Percentiles rank a stretch among this genome's conserved stretches.
phyloP scores from a whole-genome alignment of 2,888 invertebrate genomes.

The Dichetophora obliterata region DNA sequence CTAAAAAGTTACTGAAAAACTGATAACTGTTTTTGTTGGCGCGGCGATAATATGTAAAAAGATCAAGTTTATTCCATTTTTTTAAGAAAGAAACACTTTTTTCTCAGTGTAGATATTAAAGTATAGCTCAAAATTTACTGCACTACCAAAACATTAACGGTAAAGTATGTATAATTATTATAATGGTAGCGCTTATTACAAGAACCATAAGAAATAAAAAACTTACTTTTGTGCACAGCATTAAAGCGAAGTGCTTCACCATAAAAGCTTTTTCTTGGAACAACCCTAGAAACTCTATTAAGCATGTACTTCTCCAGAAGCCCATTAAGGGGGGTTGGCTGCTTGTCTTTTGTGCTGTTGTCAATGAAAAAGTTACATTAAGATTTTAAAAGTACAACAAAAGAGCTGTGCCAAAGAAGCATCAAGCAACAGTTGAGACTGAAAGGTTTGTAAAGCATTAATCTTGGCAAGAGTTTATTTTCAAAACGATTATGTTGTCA shows the following conservation, averaged over 20 bases:
- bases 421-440: background rate
- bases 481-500: background rate
- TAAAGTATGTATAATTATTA: background rate
- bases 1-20: no score
- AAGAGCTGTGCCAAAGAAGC: background rate
- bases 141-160: background rate
- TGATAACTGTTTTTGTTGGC: no score
- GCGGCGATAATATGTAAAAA: no score
- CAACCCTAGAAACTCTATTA: background rate
- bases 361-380: background rate
- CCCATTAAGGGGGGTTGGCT: background rate
- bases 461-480: background rate
- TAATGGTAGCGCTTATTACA: conserved; percentile 18
- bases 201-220: background rate
- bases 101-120: no score
- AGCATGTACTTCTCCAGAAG: background rate
- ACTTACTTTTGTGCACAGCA: background rate
- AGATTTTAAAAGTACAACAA: background rate
- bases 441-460: no score
- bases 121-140: no score
- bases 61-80: no score
- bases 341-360: background rate
- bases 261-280: conserved; percentile 10
- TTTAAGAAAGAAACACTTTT: no score
- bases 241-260: background rate